These are phyloP conservation scores for Corythornis cristatus DNA, from an alignment of 2,113 vertebrate species.

Conservation along the genomic window DNA sequence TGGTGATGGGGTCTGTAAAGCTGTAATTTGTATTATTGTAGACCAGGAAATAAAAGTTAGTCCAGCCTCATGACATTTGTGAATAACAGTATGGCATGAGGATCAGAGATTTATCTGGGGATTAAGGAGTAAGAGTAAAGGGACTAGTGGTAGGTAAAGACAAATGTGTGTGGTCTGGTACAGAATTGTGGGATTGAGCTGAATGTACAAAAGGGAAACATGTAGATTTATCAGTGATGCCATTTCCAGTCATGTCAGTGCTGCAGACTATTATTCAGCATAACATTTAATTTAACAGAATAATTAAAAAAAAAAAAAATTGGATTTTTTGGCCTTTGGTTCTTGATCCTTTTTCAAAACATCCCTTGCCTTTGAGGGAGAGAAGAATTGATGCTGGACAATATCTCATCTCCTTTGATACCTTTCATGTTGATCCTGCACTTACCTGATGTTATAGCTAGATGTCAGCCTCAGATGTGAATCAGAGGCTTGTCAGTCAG, in stretches of 20 bases:
- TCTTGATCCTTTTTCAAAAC: background rate
- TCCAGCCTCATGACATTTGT: rapidly evolving
- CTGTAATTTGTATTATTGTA: background rate
- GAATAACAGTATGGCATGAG: background rate
- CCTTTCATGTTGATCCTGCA: background rate
- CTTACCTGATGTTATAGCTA: slow-evolving; percentile 60
- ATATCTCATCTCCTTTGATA: background rate
- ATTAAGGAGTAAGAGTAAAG: background rate
- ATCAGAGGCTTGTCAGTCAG: slow-evolving; percentile 1
- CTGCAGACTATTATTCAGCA: background rate
- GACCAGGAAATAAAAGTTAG: background rate
- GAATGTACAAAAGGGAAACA: background rate
- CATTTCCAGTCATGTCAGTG: background rate
- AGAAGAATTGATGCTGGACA: background rate
- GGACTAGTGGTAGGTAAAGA: background rate
- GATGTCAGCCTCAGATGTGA: slow-evolving; percentile 65
- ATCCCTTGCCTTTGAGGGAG: background rate
- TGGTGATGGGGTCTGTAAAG: background rate
- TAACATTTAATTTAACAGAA: background rate
- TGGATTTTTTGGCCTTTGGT: background rate
- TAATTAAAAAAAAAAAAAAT: background rate
- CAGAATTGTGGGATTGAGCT: background rate
- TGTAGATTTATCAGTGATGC: background rate
- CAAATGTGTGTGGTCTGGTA: background rate
- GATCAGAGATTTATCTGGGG: slow-evolving; percentile 10